Evolutionary conservation across 2,888 invertebrate species (phyloP).

Genomic region (Chaetoderma sp.): DNA sequence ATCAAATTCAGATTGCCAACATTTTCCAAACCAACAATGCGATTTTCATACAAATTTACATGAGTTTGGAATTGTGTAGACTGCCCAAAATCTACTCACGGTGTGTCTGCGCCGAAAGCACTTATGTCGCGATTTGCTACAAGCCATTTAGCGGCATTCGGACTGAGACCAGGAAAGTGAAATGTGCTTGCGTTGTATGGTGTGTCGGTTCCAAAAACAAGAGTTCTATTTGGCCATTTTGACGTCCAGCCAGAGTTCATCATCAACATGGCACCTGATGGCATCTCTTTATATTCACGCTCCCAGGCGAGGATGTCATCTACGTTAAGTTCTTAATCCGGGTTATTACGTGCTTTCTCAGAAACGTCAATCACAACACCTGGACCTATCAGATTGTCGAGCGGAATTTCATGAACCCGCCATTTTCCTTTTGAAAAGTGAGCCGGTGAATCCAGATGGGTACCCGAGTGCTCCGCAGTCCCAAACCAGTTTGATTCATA

Average conservation of each 20-base stretch:
- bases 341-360: slow-evolving; percentile 35
- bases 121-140: slow-evolving; percentile 69
- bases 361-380: slow-evolving; percentile 57
- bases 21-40: slow-evolving; percentile 75
- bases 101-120: slow-evolving; percentile 78
- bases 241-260: slow-evolving; percentile 69
- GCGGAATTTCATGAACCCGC: slow-evolving; percentile 73
- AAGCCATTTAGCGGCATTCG: slow-evolving; percentile 76
- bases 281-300: slow-evolving; percentile 66
- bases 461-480: slow-evolving; percentile 76
- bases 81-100: slow-evolving; percentile 76
- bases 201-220: slow-evolving; percentile 39
- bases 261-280: slow-evolving; percentile 69
- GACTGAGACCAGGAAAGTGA: slow-evolving; percentile 70
- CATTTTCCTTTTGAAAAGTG: slow-evolving; percentile 72
- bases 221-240: slow-evolving; percentile 57
- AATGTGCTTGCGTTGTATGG: slow-evolving; percentile 40
- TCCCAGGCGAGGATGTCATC: slow-evolving; percentile 70
- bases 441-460: slow-evolving; percentile 77
- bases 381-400: slow-evolving; percentile 68
- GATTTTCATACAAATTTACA: slow-evolving; percentile 70
- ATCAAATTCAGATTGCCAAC: slow-evolving; percentile 71
- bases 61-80: slow-evolving; percentile 72
- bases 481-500: slow-evolving; percentile 73
- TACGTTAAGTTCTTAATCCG: slow-evolving; percentile 52